These are phyloP conservation scores for Diachasmimorpha longicaudata DNA, from an alignment of 1,140 invertebrate genomes.

Conservation along the genomic window DNA sequence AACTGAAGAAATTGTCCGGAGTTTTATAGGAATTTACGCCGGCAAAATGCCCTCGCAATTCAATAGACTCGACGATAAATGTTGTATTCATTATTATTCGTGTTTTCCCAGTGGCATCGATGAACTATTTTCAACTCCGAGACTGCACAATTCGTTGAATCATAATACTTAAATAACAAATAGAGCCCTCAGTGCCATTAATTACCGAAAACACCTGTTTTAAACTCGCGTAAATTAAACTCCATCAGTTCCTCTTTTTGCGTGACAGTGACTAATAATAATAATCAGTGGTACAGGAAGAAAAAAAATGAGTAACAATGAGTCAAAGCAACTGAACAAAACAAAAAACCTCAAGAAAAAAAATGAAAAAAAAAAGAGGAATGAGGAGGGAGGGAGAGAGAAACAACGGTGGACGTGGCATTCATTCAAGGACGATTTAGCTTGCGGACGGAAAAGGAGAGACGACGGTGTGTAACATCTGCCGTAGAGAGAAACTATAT, in stretches of 20 bases:
- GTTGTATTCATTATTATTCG: not conserved
- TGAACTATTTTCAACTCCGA: not conserved
- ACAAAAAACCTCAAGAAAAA: not conserved
- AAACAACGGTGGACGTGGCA: not conserved
- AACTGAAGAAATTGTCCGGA: not conserved
- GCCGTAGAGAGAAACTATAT: constrained; percentile 30
- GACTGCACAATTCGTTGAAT: not conserved
- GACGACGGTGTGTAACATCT: constrained; percentile 29
- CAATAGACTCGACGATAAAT: not conserved
- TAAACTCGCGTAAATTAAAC: not conserved
- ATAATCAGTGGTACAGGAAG: not conserved
- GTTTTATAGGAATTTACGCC: not conserved
- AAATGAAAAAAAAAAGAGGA: not conserved
- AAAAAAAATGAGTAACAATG: not conserved
- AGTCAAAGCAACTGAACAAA: not conserved
- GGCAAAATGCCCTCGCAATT: not conserved
- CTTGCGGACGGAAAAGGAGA: constrained; percentile 26
- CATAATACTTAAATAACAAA: not conserved
- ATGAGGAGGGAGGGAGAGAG: not conserved
- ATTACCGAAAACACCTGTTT: constrained; percentile 3
- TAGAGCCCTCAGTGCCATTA: not conserved
- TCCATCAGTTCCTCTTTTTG: not conserved
- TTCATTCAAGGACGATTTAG: constrained; percentile 29
- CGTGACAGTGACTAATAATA: constrained; percentile 1
- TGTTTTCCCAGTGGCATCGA: not conserved